Evolutionary conservation across 1,140 invertebrate genomes (phyloP).

Genomic region (Lerema accius): DNA sequence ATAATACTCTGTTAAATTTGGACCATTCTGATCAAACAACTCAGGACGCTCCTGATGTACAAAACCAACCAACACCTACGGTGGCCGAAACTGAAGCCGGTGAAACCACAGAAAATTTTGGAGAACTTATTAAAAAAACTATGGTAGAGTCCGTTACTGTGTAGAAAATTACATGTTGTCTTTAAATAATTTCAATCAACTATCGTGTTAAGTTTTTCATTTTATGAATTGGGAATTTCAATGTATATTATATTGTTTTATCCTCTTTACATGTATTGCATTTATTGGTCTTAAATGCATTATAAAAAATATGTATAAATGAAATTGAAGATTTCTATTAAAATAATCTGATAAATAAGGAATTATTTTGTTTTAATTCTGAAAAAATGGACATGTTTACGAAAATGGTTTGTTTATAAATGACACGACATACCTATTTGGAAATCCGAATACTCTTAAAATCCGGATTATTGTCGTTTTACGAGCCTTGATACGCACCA

Average conservation of each 20-base stretch:
- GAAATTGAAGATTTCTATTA: constrained; percentile 16
- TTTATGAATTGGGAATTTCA: constrained; percentile 64
- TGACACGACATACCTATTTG: too few species aligned
- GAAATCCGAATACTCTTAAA: too few species aligned
- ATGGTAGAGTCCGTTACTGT: constrained; percentile 95
- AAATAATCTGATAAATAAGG: constrained; percentile 2
- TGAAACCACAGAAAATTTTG: constrained; percentile 89
- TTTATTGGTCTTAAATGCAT: constrained; percentile 27
- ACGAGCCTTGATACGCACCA: too few species aligned
- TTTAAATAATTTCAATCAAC: constrained; percentile 67
- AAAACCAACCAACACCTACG: constrained; percentile 67
- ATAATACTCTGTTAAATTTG: constrained; percentile 68
- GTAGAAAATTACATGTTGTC: constrained; percentile 82
- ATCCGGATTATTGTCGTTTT: too few species aligned
- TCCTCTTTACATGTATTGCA: constrained; percentile 23
- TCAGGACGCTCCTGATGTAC: constrained; percentile 85
- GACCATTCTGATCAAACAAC: constrained; percentile 82
- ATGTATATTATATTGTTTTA: constrained; percentile 33
- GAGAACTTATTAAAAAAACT: constrained; percentile 96
- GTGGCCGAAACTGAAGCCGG: constrained; percentile 46
- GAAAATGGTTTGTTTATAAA: too few species aligned
- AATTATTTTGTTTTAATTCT: neutral
- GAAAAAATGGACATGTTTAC: too few species aligned
- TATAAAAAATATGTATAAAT: constrained; percentile 22
- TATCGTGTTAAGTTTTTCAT: constrained; percentile 75